Evolutionary conservation across 1,140 invertebrate genomes (phyloP).

Genomic region (Lasaia peninsularis): DNA sequence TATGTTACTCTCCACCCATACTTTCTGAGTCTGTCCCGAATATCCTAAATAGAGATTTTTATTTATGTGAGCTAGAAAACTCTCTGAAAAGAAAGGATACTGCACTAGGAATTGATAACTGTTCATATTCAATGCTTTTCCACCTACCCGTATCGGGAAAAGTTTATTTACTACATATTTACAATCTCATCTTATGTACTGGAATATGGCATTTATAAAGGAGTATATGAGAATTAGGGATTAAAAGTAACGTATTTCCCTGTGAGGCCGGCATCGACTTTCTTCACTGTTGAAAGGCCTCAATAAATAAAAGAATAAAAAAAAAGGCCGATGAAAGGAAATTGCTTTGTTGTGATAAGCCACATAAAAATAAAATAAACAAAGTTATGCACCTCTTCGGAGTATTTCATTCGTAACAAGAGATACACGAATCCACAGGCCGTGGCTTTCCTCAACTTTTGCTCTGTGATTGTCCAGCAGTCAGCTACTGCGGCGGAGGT

Average conservation of each 20-base stretch:
- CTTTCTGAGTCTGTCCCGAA: background rate
- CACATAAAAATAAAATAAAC: too few species aligned
- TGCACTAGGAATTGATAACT: background rate
- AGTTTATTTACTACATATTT: conserved; percentile 1
- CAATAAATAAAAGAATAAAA: too few species aligned
- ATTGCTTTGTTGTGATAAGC: too few species aligned
- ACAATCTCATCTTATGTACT: too few species aligned
- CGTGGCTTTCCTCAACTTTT: conserved; percentile 53
- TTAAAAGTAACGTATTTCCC: too few species aligned
- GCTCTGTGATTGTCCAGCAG: conserved; percentile 51
- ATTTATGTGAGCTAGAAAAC: background rate
- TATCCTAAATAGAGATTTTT: background rate
- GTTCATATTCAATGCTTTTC: conserved; percentile 3
- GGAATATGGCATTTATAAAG: too few species aligned
- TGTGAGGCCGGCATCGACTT: too few species aligned
- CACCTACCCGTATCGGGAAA: background rate
- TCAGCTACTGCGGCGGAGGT: conserved; percentile 39
- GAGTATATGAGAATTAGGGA: too few species aligned
- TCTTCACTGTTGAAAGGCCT: too few species aligned
- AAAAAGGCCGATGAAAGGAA: too few species aligned
- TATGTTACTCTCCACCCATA: background rate
- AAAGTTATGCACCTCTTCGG: conserved; percentile 36
- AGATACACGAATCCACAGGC: conserved; percentile 37
- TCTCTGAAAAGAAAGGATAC: background rate
- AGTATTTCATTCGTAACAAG: conserved; percentile 42